Conservation (phyloP, 2,797 vertebrate genomes). For the Acrocephalus scirpaceus region DNA sequence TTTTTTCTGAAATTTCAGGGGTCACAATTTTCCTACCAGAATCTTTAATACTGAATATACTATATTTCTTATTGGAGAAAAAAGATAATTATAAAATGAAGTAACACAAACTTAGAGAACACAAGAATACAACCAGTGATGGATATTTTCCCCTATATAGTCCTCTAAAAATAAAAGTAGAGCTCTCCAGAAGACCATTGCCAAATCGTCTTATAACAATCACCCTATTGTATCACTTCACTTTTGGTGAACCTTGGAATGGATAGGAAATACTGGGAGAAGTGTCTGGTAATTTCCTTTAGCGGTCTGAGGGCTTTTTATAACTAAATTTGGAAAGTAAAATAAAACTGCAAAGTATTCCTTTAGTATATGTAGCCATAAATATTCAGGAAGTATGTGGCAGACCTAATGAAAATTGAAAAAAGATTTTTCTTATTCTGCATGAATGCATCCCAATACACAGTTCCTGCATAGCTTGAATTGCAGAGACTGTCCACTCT, state of each 20-base stretch:
- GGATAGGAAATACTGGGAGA: neutral
- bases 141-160: slow-evolving; percentile 39
- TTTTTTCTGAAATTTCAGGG: neutral
- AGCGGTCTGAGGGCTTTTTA: neutral
- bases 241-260: neutral
- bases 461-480: neutral
- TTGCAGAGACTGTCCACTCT: neutral
- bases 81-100: neutral
- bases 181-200: neutral
- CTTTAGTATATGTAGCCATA: neutral
- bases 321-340: neutral
- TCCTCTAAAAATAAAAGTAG: slow-evolving; percentile 31
- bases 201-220: neutral
- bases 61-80: neutral
- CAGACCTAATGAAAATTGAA: neutral
- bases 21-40: neutral
- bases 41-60: neutral
- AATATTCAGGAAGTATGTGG: neutral
- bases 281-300: neutral
- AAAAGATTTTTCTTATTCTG: neutral
- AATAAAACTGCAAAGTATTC: neutral
- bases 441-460: neutral
- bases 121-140: slow-evolving; percentile 52
- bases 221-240: neutral
- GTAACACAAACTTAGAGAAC: slow-evolving; percentile 44